Conservation (phyloP, 2,797 vertebrate genomes). For the Gambelia wislizenii region DNA sequence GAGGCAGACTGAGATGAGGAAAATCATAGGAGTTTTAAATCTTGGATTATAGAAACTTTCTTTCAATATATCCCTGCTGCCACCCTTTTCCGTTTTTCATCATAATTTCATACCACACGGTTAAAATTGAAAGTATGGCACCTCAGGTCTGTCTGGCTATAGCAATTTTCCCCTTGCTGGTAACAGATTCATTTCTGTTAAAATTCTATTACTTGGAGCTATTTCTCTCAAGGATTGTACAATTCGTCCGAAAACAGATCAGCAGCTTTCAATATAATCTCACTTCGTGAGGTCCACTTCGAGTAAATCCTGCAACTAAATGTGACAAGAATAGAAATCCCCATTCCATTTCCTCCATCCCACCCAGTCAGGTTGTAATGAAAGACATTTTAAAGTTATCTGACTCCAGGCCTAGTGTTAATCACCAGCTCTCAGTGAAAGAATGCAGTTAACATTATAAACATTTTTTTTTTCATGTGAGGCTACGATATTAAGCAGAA, state of each 20-base stretch:
- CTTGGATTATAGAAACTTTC: slow-evolving; percentile 53
- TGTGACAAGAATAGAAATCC: slow-evolving; percentile 78
- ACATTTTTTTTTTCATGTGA: slow-evolving; percentile 50
- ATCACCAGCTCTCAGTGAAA: slow-evolving; percentile 57
- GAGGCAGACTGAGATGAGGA: slow-evolving; percentile 11
- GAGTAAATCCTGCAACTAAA: slow-evolving; percentile 72
- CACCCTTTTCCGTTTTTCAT: slow-evolving; percentile 42
- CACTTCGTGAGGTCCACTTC: slow-evolving; percentile 69
- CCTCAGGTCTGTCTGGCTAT: slow-evolving; percentile 47
- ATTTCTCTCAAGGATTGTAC: slow-evolving; percentile 77
- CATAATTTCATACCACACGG: slow-evolving; percentile 60
- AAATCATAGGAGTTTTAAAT: slow-evolving; percentile 46
- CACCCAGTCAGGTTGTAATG: slow-evolving; percentile 64
- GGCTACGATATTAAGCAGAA: slow-evolving; percentile 66
- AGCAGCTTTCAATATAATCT: slow-evolving; percentile 79
- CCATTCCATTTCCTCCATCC: slow-evolving; percentile 60
- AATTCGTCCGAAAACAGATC: slow-evolving; percentile 77
- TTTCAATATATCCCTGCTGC: slow-evolving; percentile 18
- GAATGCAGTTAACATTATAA: slow-evolving; percentile 63
- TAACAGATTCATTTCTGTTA: slow-evolving; percentile 75
- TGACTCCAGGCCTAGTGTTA: slow-evolving; percentile 50
- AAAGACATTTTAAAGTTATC: slow-evolving; percentile 65
- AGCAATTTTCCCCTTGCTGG: slow-evolving; percentile 60
- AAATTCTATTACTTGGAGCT: slow-evolving; percentile 76
- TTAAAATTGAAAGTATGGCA: slow-evolving; percentile 69